These are phyloP conservation scores for Crematogaster levior DNA, from an alignment of 2,888 invertebrate species.

Conservation along the genomic window DNA sequence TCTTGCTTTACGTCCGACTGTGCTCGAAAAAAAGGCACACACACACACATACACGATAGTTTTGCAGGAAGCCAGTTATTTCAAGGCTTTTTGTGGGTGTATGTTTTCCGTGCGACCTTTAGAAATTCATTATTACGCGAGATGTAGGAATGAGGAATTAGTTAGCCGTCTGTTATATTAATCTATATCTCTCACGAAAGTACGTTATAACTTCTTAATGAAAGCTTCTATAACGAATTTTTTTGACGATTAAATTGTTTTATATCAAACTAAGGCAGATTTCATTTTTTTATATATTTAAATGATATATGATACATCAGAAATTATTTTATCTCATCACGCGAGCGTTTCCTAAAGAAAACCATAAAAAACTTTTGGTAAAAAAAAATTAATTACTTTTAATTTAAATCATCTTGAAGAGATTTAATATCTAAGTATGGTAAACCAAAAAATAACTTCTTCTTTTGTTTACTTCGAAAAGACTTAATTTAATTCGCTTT, in stretches of 20 bases:
- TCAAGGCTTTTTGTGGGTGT: slow-evolving; percentile 37
- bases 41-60: background rate
- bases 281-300: background rate
- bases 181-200: slow-evolving; percentile 22
- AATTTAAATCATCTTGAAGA: background rate
- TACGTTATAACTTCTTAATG: slow-evolving; percentile 16
- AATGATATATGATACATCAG: background rate
- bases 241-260: background rate
- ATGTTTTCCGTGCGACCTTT: slow-evolving; percentile 16
- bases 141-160: slow-evolving; percentile 16
- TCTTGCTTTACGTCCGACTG: slow-evolving; percentile 16
- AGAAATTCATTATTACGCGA: slow-evolving; percentile 41
- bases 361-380: background rate
- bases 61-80: slow-evolving; percentile 11
- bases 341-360: background rate
- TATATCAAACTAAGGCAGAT: background rate
- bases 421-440: background rate
- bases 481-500: background rate
- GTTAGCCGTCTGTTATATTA: slow-evolving; percentile 28
- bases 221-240: background rate
- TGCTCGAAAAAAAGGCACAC: slow-evolving; percentile 2
- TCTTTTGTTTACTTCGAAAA: background rate
- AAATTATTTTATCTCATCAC: background rate
- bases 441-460: background rate
- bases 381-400: background rate